phyloP scores from a whole-genome alignment of 2,113 vertebrate species.

The Notothenia coriiceps region DNA sequence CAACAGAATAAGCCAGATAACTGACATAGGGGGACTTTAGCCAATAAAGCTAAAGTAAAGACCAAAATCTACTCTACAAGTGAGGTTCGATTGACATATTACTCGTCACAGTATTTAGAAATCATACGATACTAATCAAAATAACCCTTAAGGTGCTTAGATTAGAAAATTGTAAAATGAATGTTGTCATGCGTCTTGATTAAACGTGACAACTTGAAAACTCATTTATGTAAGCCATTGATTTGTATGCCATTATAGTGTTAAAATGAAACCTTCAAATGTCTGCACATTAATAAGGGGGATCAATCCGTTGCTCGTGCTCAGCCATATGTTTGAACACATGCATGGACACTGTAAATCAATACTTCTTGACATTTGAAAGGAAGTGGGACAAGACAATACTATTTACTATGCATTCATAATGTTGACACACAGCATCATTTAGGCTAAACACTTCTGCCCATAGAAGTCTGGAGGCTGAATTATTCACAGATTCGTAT shows the following conservation, averaged over 20 bases:
- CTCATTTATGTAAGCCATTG: constrained; percentile 59
- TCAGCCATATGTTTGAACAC: constrained; percentile 36
- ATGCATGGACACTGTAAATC: constrained; percentile 41
- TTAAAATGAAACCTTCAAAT: constrained; percentile 58
- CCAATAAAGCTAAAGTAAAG: neutral
- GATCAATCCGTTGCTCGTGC: constrained; percentile 37
- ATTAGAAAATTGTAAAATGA: constrained; percentile 16
- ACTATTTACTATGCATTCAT: constrained; percentile 28
- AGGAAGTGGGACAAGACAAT: constrained; percentile 30
- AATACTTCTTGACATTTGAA: constrained; percentile 36
- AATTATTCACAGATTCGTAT: neutral
- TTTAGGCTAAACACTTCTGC: constrained; percentile 22
- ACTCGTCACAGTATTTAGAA: neutral
- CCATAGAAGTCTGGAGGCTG: neutral
- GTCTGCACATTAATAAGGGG: constrained; percentile 43
- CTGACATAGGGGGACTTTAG: neutral
- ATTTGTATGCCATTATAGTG: constrained; percentile 52
- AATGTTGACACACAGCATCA: constrained; percentile 23
- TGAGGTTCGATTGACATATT: neutral
- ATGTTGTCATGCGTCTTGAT: constrained; percentile 53
- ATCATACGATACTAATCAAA: neutral
- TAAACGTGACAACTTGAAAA: constrained; percentile 57
- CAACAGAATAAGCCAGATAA: neutral
- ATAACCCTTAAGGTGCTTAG: too few relatives aligned
- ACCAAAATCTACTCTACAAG: neutral